phyloP scores from a whole-genome alignment of 53 echinoderm and acorn worm genomes.

The Holothuria scabra region DNA sequence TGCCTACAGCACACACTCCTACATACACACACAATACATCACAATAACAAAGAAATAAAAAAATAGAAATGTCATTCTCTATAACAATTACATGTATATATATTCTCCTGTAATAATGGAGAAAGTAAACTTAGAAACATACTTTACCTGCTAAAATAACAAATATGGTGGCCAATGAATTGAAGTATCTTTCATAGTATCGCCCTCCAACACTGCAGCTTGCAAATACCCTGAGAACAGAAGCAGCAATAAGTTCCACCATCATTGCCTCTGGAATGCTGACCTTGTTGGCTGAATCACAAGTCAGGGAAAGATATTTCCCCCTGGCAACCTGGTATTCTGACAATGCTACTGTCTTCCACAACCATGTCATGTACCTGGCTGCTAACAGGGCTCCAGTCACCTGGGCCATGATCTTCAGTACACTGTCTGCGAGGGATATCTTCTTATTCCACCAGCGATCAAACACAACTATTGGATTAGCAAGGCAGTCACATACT shows the following conservation, averaged over 20 bases:
- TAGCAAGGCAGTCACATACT: conserved; percentile 75
- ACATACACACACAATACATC: no score
- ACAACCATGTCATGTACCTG: conserved; percentile 61
- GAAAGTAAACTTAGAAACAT: background rate
- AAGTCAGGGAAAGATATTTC: conserved; percentile 47
- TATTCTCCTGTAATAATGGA: no score
- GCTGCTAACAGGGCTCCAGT: conserved; percentile 70
- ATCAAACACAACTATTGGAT: conserved; percentile 79
- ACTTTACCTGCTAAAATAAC: conserved; percentile 43
- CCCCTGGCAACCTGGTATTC: conserved; percentile 49
- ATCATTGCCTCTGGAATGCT: conserved; percentile 29
- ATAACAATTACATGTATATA: no score
- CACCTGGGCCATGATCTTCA: conserved; percentile 67
- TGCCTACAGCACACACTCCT: no score
- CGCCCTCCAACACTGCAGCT: background rate
- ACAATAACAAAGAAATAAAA: no score
- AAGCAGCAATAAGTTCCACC: conserved; percentile 22
- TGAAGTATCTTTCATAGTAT: conserved; percentile 4
- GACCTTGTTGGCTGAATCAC: conserved; percentile 58
- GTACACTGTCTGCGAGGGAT: conserved; percentile 50
- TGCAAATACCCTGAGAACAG: conserved; percentile 5
- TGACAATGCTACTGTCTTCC: conserved; percentile 61
- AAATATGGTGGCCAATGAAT: conserved; percentile 12
- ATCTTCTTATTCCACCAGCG: conserved; percentile 66
- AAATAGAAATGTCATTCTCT: no score